These are phyloP conservation scores for Trogon melanurus DNA, from an alignment of 2,113 vertebrate genomes.

Conservation along the genomic window DNA sequence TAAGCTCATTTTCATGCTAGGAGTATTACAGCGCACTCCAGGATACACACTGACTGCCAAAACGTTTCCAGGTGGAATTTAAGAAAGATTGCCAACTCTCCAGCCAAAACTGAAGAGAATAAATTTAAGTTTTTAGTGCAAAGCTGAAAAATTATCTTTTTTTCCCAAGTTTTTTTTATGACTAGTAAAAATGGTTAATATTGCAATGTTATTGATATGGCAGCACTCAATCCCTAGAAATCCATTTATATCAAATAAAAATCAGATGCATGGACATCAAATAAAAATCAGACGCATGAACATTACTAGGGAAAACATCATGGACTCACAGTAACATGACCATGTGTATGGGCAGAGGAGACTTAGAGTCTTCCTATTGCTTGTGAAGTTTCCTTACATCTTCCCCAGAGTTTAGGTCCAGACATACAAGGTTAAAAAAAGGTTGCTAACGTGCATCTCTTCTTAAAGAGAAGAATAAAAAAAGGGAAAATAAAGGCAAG, in stretches of 20 bases:
- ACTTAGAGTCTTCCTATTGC: not conserved
- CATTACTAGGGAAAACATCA: not conserved
- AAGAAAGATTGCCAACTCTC: slow-evolving; percentile 4
- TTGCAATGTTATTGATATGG: not conserved
- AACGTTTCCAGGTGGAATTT: slow-evolving; percentile 45
- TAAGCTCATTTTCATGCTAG: slow-evolving; percentile 33
- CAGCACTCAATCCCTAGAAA: not conserved
- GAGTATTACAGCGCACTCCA: not conserved
- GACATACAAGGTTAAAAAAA: not conserved
- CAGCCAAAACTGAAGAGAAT: not conserved
- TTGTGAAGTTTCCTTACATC: not conserved
- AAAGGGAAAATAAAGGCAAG: not conserved
- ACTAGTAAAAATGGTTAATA: not conserved
- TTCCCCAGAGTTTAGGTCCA: not conserved
- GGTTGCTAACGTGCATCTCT: not conserved
- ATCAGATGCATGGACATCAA: not conserved
- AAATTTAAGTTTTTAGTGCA: not conserved
- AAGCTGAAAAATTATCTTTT: not conserved
- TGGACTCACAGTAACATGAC: not conserved
- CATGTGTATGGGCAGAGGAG: not conserved
- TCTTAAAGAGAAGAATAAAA: not conserved
- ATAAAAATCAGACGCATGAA: slow-evolving; percentile 3
- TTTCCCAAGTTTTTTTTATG: not conserved
- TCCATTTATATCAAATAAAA: not conserved
- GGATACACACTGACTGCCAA: slow-evolving; percentile 18